Evolutionary conservation across 2,888 invertebrate genomes (phyloP).

Genomic region (Tenthredo distinguenda): DNA sequence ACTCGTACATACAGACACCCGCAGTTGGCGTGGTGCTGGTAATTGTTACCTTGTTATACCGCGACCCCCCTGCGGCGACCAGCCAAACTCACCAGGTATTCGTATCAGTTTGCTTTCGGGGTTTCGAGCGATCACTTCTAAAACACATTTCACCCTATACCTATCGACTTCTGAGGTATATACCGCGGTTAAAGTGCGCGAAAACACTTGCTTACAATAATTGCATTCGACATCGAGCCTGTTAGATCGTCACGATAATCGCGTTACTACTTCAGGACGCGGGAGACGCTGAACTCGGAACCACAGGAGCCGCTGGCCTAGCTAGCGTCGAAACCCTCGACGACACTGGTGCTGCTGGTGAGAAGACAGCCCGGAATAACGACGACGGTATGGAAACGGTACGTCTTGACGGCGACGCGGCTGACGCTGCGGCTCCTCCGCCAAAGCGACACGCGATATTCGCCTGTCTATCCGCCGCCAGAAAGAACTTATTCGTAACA

Average conservation of each 20-base stretch:
- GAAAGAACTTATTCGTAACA: conserved; percentile 83
- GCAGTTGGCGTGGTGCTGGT: background rate
- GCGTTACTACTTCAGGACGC: conserved; percentile 66
- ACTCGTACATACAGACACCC: background rate
- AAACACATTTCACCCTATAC: background rate
- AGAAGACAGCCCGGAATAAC: conserved; percentile 73
- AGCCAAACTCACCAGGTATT: conserved; percentile 56
- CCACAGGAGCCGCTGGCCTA: conserved; percentile 84
- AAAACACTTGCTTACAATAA: background rate
- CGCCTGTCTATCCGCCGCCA: conserved; percentile 66
- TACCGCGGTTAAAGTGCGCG: no score
- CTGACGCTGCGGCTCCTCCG: conserved; percentile 72
- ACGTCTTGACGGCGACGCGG: conserved; percentile 81
- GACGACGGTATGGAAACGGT: conserved; percentile 89
- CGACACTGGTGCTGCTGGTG: conserved; percentile 85
- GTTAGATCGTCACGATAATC: background rate
- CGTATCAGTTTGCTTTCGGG: conserved; percentile 13
- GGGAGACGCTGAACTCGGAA: conserved; percentile 80
- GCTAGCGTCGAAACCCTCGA: conserved; percentile 92
- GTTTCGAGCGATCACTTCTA: background rate
- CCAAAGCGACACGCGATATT: conserved; percentile 69
- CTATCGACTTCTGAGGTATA: background rate
- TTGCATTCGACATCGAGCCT: background rate
- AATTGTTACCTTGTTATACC: conserved; percentile 9
- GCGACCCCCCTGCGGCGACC: conserved; percentile 51